Base-by-base conservation (phyloP, 2,797 vertebrate genomes). In the Hemibagrus guttatus region DNA sequence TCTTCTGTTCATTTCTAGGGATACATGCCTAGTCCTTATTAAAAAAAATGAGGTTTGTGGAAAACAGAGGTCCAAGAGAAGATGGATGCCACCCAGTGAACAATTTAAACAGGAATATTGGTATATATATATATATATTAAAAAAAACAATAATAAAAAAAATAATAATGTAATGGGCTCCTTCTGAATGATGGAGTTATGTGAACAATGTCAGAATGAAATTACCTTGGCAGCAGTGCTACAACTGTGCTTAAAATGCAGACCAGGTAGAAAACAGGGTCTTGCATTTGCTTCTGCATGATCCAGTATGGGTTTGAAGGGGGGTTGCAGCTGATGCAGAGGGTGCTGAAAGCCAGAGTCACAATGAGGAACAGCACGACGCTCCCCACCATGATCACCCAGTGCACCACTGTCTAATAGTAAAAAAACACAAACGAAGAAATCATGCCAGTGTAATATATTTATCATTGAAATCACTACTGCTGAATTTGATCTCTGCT, bases 171-270 rank as follows among this genome's bases (percentile, higher is more conserved):
- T 39, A 39, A 46, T n/a, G n/a, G 72, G 46, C 46, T 49, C 71
- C 23, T 74, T 74, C 12, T 75, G 46, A 75, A 75, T n/a, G n/a
- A n/a, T n/a, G n/a, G n/a, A n/a, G n/a, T n/a, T n/a, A n/a, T n/a
- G n/a, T 64, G 42, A 84, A 80, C 56, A 31, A 74, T 17, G 35
- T 21, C 13, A 88, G 85, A 88, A 90, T 88, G 49, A 16, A 6
- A 90, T 87, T 95, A 99, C 98, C 97, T 98, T 87, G 98, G 98
- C 83, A 99, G 85, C 84, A 99, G 96, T 0, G 98, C 97, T 3
- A 93, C 88, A 52, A 95, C 93, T 0, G 97, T 97, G 0, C 96
- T 95, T 88, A 99, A 90, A 83, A 97, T 85, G 90, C 97, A 98
- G 88, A 97, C 75, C 0, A 99, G 93, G 91, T 98, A 98, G 95